phyloP scores from a whole-genome alignment of 2,888 invertebrate genomes.

The Congeria kusceri region DNA sequence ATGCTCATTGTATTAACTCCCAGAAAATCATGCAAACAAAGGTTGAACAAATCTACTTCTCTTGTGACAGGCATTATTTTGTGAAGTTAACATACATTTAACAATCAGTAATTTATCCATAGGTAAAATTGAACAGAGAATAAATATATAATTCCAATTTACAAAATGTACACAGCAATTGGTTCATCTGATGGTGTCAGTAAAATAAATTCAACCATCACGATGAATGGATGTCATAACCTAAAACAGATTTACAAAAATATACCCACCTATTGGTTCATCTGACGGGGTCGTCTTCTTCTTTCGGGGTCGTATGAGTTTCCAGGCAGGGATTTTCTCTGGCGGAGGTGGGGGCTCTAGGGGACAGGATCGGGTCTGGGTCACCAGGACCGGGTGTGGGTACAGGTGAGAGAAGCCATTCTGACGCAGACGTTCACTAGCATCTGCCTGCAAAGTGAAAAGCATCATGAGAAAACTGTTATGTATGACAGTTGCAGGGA shows the following conservation, averaged over 20 bases:
- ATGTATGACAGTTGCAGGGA: too few relatives aligned
- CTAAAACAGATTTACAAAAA: not conserved
- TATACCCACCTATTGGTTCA: slow-evolving; percentile 80
- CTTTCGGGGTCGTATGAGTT: slow-evolving; percentile 84
- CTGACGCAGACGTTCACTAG: slow-evolving; percentile 84
- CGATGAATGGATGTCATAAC: too few relatives aligned
- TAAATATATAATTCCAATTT: too few relatives aligned
- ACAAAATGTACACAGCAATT: slow-evolving; percentile 64
- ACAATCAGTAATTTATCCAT: too few relatives aligned
- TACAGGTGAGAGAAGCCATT: slow-evolving; percentile 83
- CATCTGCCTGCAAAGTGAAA: slow-evolving; percentile 81
- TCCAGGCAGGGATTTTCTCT: slow-evolving; percentile 84
- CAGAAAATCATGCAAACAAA: too few relatives aligned
- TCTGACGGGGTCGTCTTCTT: slow-evolving; percentile 83
- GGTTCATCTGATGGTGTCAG: slow-evolving; percentile 84
- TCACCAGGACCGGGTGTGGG: slow-evolving; percentile 84
- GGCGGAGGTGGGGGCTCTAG: slow-evolving; percentile 84
- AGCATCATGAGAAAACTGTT: too few relatives aligned
- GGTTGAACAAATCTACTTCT: too few relatives aligned
- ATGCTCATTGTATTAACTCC: too few relatives aligned
- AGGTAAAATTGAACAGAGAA: too few relatives aligned
- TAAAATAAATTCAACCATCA: too few relatives aligned
- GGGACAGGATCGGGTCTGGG: slow-evolving; percentile 84
- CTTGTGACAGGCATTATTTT: too few relatives aligned
- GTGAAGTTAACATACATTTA: too few relatives aligned